Base-by-base conservation (phyloP, 2,797 vertebrate genomes). In the Acanthopagrus latus region DNA sequence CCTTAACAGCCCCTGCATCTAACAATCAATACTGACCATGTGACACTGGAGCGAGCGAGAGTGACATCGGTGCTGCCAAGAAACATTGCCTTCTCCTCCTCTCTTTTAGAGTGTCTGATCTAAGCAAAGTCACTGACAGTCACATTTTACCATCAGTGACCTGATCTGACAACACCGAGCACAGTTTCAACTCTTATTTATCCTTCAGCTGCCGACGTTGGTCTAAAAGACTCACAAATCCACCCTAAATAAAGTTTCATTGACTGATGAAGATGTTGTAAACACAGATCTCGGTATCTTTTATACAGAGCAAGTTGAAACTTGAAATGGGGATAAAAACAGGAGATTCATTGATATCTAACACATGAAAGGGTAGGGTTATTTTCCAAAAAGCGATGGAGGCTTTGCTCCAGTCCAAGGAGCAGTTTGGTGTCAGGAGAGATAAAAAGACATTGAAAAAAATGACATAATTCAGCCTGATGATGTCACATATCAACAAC, bases 21-120 rank as follows among this genome's bases (percentile, higher is more conserved):
- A 57, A 84, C 75, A 57, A 91, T 93, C 92, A 91, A 94, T 94
- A 91, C 73, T 20, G 65, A 18, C 75, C 75, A 83, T 75, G 70
- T 86, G 82, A 85, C 58, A 51, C 69, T 58, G 55, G 47, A 76
- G 57, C 38, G 12, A 52, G 68, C 14, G 6, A 76, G 69, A 79
- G 75, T 89, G 80, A 89, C 85, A 88, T 62, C 13, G 21, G 46
- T n/a, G 79, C 81, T 85, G 76, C 78, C 78, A 78, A 80, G 83
- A 86, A 70, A 81, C 82, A 80, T n/a, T 2, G 12, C 77, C 52
- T 74, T 79, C 54, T 58, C 44, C 58, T 38, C 50, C 72, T 79
- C 54, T 58, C 44, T 56, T 38, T 85, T 83, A 80, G 69, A 75
- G 69, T 74, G 58, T 81, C 82, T 90, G 62, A 89, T 91, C 86